Base-by-base conservation (phyloP, 2,113 vertebrate genomes). In the Myxocyprinus asiaticus region DNA sequence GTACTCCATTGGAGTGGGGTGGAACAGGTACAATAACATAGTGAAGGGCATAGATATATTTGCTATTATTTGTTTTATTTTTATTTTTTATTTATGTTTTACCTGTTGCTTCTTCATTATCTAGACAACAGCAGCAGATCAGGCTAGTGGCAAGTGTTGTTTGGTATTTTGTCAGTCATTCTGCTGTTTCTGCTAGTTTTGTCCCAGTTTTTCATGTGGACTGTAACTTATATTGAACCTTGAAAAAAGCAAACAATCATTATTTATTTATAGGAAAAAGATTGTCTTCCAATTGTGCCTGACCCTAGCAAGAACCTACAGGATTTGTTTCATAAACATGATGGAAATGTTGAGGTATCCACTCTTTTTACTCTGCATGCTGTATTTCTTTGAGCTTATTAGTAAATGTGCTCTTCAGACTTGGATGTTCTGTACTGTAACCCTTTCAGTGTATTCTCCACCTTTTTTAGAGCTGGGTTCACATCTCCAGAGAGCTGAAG, bases 261-360 rank as follows among this genome's bases (percentile, higher is more conserved):
- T n/a, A n/a, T n/a, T n/a, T 33, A 50, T 42, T 11, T 50, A 17
- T 85, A 95, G 94, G 82, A 82, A 89, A 5, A 91, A 86, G 87
- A 78, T 92, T 65, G 86, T 92, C 78, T 71, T 87, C 92, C 94
- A 59, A 88, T 77, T 81, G 91, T 93, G 84, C 95, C 95, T 67
- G 93, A 93, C 69, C 94, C 94, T 43, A 90, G 85, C 79, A 94
- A 93, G 83, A 95, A 88, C 68, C 92, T 95, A 0, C 92, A 95
- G 0, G 92, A 94, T 61, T 91, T 95, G 76, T 94, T 95, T 84
- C 89, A 87, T 62, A 91, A 90, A 22, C 87, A 95, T 85, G 88
- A 92, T 0, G 93, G 94, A 53, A 93, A 95, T 83, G 95, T 95
- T 87, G 94, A 92, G 91, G 94, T 95, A 89, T 90, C 44, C 5